These are phyloP conservation scores for Drosophila sucinea DNA, from an alignment of 1,140 invertebrate genomes.

Conservation along the genomic window DNA sequence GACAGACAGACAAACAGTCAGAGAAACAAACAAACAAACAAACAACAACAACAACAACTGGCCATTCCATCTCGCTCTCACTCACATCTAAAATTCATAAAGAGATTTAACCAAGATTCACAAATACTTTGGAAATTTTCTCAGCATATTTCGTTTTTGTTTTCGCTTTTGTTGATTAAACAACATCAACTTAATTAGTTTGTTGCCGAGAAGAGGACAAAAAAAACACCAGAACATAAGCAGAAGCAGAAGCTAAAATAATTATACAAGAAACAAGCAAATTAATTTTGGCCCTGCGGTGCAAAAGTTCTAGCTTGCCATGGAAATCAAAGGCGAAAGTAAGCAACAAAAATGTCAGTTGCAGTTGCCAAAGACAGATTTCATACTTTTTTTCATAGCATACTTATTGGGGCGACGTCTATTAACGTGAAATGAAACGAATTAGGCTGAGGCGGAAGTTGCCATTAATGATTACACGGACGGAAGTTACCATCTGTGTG, in stretches of 20 bases:
- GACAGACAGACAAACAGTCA: slow-evolving; percentile 19
- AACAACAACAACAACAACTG: neutral
- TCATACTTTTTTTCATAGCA: neutral
- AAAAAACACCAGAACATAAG: neutral
- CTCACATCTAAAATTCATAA: slow-evolving; percentile 7
- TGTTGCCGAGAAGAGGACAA: slow-evolving; percentile 1
- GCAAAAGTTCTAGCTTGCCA: neutral
- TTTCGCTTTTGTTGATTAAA: slow-evolving; percentile 10
- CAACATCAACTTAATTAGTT: slow-evolving; percentile 30
- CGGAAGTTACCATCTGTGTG: neutral
- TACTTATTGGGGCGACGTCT: neutral
- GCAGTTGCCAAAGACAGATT: neutral
- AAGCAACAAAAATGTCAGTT: slow-evolving; percentile 13
- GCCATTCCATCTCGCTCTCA: neutral
- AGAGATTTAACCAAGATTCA: slow-evolving; percentile 11
- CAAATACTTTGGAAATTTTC: slow-evolving; percentile 7
- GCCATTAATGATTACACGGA: neutral
- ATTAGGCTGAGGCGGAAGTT: neutral
- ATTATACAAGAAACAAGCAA: slow-evolving; percentile 8
- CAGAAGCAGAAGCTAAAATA: neutral
- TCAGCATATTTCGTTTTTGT: neutral
- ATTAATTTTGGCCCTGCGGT: slow-evolving; percentile 13
- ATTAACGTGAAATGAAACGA: neutral
- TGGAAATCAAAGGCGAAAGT: neutral
- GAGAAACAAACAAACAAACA: slow-evolving; percentile 22